Evolutionary conservation across 2,888 invertebrate genomes (phyloP), one percentile per base, ranked within the genome.

Genomic region (Hydropsyche betteni): DNA sequence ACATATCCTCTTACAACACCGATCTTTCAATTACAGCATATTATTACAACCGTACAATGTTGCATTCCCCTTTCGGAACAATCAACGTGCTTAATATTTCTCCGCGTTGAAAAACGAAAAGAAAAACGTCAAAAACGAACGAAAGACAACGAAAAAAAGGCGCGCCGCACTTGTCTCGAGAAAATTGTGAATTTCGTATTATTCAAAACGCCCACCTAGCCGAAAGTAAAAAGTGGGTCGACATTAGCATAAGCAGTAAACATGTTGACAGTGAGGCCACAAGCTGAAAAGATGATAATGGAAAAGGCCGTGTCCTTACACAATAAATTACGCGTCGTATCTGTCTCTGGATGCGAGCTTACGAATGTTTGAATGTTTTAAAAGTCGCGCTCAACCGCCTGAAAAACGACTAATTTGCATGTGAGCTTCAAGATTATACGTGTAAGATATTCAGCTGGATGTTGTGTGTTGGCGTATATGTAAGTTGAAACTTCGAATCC

Each of bases 161-260:
- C 64, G 1, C 64, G 4, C 34, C 24, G 24, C 24, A 24, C 24
- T 24, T 24, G 24, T 2, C 24, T 24, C 36, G 64, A 36, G 36
- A 64, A 64, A 36, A 8, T 44, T 64, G 12, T 64, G 64, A 64
- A 64, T 36, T 34, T 64, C n/a, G 64, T 36, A 34, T 64, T 64
- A 36, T 64, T 64, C 64, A 64, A 64, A 64, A 33, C 14, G 16
- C 58, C 24, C n/a, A 12, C 64, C 33, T n/a, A 16, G n/a, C n/a
- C 2, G 55, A 55, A 12, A 64, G 64, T 36, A 64, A 64, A 64
- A 64, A 64, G 64, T 64, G 51, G 69, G 69, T 69, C 69, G 51
- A 44, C 16, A 69, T 69, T 69, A 69, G 16, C 69, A 69, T 69
- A 69, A 69, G 51, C 51, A 50, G 69, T 69, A 69, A 69, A 69